Evolutionary conservation across 2,888 invertebrate species (phyloP), one percentile per base, ranked within the genome.

Genomic region (Xanthostigma xanthostigma): DNA sequence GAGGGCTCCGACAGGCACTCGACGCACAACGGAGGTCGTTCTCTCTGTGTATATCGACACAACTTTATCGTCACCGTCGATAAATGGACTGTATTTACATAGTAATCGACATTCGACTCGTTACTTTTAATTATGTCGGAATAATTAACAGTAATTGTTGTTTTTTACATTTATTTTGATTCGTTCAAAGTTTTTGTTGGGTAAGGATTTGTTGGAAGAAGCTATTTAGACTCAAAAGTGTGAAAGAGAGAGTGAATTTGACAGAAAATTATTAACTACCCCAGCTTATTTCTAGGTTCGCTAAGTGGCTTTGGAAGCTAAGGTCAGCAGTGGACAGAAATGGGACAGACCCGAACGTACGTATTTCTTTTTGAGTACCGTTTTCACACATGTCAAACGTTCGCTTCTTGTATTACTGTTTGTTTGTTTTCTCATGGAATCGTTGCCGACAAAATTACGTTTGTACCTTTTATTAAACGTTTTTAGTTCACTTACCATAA

Each of bases 261-360:
- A 63, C 64, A 67, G 68, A 72, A 72, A 71, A 70, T 67, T 73
- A 74, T 73, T 75, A 75, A 75, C 74, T 68, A 70, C 71, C 71
- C 71, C 72, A 75, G 74, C 69, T 70, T 74, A 73, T 73, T 75
- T 75, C 71, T 74, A 75, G 75, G 74, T 73, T 63, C 66, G 67
- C 66, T 63, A 61, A 62, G 62, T 65, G 63, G 61, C 63, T 61
- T 63, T 62, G 62, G 64, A 64, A 64, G 57, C 60, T 58, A 51
- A 60, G 56, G 58, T 56, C 47, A 48, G 42, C 42, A 48, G 38
- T 57, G 53, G 59, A 43, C 48, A 60, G 60, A 60, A 60, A 62
- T 57, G 61, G 60, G 55, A 53, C 58, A 50, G 49, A 52, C 47
- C 49, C 54, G 57, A 68, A 70, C 67, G 72, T 72, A 72, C 70